Conservation (phyloP, 2,888 invertebrate genomes). For the Hemistola chrysoprasaria region DNA sequence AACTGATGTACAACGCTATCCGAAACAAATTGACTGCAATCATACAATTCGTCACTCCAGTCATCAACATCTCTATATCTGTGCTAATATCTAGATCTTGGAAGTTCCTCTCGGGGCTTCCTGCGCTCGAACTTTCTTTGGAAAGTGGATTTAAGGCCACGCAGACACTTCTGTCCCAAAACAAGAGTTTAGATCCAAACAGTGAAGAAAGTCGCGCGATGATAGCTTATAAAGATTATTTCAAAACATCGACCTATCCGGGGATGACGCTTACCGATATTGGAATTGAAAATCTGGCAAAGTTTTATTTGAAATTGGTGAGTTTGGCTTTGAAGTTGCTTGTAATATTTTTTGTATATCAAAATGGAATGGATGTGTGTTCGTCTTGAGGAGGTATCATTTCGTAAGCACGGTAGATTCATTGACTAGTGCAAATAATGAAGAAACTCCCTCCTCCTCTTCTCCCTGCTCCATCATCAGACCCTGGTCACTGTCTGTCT, state of each 20-base stretch:
- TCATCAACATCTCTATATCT: constrained; percentile 69
- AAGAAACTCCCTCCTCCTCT: no score
- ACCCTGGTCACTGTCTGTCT: no score
- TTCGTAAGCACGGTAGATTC: no score
- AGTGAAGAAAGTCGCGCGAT: constrained; percentile 52
- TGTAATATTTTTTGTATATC: no score
- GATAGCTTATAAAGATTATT: constrained; percentile 60
- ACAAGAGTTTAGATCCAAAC: constrained; percentile 41
- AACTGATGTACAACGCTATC: constrained; percentile 61
- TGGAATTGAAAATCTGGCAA: constrained; percentile 55
- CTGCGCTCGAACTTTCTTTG: constrained; percentile 80
- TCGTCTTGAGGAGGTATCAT: no score
- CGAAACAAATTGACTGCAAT: constrained; percentile 64
- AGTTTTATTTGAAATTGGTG: constrained; percentile 73
- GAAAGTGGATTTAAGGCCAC: constrained; percentile 62
- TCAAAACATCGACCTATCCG: constrained; percentile 47
- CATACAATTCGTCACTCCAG: constrained; percentile 70
- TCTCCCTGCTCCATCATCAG: no score
- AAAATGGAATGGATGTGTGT: no score
- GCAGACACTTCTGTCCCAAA: constrained; percentile 58
- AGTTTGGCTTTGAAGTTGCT: no score
- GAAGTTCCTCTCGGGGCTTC: constrained; percentile 80
- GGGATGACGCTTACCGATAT: constrained; percentile 58
- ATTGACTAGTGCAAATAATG: no score
- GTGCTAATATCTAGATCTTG: constrained; percentile 70